Base-by-base conservation (phyloP, 2,113 vertebrate genomes). In the Heliornis fulica region DNA sequence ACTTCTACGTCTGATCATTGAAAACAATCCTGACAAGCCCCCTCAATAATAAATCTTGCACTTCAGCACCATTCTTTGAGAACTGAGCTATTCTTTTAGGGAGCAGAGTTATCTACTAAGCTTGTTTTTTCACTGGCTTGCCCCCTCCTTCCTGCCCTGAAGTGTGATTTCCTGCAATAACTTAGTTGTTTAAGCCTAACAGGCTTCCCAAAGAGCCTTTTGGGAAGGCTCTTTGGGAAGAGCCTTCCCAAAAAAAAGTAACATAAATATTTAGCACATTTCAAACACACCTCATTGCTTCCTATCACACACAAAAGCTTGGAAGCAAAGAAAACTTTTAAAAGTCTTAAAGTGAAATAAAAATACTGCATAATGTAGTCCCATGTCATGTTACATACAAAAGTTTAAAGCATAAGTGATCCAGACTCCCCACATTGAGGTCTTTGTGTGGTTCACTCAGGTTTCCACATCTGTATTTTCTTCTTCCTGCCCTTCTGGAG, bases 371-470 rank as follows among this genome's bases (percentile, higher is more conserved):
- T 95, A 96, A 96, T 50, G 83, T 94, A 97, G 81, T 94, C 74
- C 56, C 69, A 45, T 74, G 96, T 96, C 96, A 96, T 90, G 93
- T 97, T 97, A 98, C 94, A 96, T 92, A 89, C 66, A 94, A 45
- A 65, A 45, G 92, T 87, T 96, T 98, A 98, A 98, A 98, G 97
- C 97, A 79, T 83, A 95, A 96, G 93, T 91, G 90, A 94, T 92
- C 56, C 90, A 95, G 76, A 54, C 64, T 41, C 61, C 41, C 53
- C 23, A 34, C 23, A 32, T 45, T 79, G 57, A 79, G 48, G 29
- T 65, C 6, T 40, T 81, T 65, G 14, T 46, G 13, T 38, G 77
- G 63, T 28, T 78, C 71, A 43, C 9, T 10, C 3, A 3, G 38
- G n/a, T 14, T 60, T 93, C 75, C n/a, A 10, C 28, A 46, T 31